Evolutionary conservation across 2,113 vertebrate genomes (phyloP).

Genomic region (Chaenogobius annularis): DNA sequence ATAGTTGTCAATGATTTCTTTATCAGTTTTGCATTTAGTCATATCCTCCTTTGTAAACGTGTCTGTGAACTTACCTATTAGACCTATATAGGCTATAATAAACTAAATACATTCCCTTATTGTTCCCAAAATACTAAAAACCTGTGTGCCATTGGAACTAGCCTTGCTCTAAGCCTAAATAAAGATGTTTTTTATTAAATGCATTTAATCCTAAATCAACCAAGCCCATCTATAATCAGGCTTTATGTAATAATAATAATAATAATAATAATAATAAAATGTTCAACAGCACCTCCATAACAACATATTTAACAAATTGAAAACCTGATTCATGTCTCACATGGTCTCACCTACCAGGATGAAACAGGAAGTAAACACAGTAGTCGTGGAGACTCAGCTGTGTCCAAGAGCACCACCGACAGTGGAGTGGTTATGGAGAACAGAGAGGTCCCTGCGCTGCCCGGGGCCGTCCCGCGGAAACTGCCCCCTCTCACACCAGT

Average conservation of each 20-base stretch:
- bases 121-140: too few relatives aligned
- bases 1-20: too few relatives aligned
- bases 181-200: not conserved
- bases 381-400: conserved; percentile 71
- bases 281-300: not conserved
- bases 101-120: too few relatives aligned
- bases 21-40: too few relatives aligned
- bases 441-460: conserved; percentile 33
- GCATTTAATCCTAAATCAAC: not conserved
- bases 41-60: too few relatives aligned
- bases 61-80: too few relatives aligned
- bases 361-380: conserved; percentile 45
- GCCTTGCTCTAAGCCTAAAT: too few relatives aligned
- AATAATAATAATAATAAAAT: not conserved
- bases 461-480: conserved; percentile 47
- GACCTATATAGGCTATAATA: too few relatives aligned
- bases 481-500: conserved; percentile 46
- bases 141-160: too few relatives aligned
- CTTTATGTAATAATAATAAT: not conserved
- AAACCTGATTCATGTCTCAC: not conserved
- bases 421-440: conserved; percentile 75
- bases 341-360: conserved; percentile 27
- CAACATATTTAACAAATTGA: not conserved
- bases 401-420: conserved; percentile 75
- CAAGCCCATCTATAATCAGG: not conserved